A percentile compares a stretch with the other conserved stretches of the same genome.
Evolutionary conservation across 2,113 vertebrate genomes (phyloP).

Genomic region (cat (Felis catus)): F.catus_Fca126_mat1.0 CM031418.1:103868501-103869000

Average conservation of each 20-base stretch:
- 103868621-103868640: not conserved
- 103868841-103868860: not conserved
- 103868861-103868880: not conserved
- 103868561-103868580: not conserved
- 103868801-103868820: not conserved
- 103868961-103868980: not conserved
- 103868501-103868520: not conserved
- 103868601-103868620: not conserved
- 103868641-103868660: not conserved
- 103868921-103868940: not conserved
- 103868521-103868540: not conserved
- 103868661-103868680: not conserved
- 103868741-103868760: not conserved
- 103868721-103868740: not conserved
- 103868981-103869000: not conserved
- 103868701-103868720: not conserved
- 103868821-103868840: not conserved
- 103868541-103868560: not conserved
- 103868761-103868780: not conserved
- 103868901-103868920: not conserved
- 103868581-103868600: not conserved
- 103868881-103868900: not conserved
- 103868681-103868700: not conserved
- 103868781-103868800: not conserved
- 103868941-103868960: not conserved